Conservation (phyloP, 2,113 vertebrate species). For the Hassar affinis region DNA sequence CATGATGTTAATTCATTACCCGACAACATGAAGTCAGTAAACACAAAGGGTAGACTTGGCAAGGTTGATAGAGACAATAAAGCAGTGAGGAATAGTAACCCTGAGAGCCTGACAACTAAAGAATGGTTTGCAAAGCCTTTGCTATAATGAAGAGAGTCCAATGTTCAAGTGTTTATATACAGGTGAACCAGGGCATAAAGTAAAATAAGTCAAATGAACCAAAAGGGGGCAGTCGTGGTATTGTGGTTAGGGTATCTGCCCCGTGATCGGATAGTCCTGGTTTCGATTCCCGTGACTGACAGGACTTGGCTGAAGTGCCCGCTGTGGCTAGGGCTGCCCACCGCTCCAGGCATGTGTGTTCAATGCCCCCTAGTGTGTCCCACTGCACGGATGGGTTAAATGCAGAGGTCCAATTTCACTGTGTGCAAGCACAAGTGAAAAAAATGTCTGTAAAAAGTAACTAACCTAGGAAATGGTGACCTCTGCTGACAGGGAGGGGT, state of each 20-base stretch:
- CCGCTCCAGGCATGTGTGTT: too few relatives aligned
- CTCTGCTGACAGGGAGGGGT: not conserved
- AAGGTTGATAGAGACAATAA: not conserved
- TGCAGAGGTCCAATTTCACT: too few relatives aligned
- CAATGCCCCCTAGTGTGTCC: too few relatives aligned
- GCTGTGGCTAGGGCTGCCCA: too few relatives aligned
- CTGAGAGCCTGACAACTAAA: not conserved
- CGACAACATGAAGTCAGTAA: not conserved
- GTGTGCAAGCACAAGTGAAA: too few relatives aligned
- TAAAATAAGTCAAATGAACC: not conserved
- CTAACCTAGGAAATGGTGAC: not conserved
- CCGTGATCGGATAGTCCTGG: too few relatives aligned
- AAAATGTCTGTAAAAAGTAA: too few relatives aligned
- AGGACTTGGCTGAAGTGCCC: too few relatives aligned
- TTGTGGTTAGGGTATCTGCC: too few relatives aligned
- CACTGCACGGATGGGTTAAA: too few relatives aligned
- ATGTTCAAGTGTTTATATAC: not conserved
- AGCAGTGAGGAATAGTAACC: not conserved
- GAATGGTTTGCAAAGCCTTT: not conserved
- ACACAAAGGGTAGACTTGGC: not conserved
- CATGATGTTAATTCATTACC: not conserved
- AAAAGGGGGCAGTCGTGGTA: too few relatives aligned
- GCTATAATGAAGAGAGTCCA: not conserved
- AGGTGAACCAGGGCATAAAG: not conserved
- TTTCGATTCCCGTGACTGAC: too few relatives aligned